Base-by-base conservation (phyloP, 2,888 invertebrate species). In the Agrotis puta region DNA sequence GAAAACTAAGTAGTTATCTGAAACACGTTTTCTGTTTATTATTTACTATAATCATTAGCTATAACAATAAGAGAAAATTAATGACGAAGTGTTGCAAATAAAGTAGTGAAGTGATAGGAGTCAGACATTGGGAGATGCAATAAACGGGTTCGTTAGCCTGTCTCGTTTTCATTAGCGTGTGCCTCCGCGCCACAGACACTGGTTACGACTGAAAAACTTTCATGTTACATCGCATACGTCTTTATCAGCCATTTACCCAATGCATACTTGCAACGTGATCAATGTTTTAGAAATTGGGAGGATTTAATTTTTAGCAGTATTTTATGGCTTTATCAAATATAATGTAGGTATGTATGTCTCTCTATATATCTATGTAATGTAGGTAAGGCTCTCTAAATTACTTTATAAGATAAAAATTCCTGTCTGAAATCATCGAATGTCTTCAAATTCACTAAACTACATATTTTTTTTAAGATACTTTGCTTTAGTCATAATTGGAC, bases 91-190 rank as follows among this genome's bases (percentile, higher is more conserved):
- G 47, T 54, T 70, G 45, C n/a, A 62, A 69, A 70, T 70, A 66
- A 68, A 68, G 53, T 77, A 67, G 61, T 64, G 39, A 70, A 70
- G 56, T 69, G 61, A 73, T 80, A 71, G 72, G 62, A 82, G 82
- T 70, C 77, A 75, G 76, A 77, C 77, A 79, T 79, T 85, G 82
- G 83, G 79, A 87, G 85, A 85, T 85, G 84, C 86, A 83, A 84
- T 83, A 85, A 86, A 80, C 87, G 89, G 86, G 95, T 93, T 94
- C 94, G 90, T 90, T 93, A 91, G 83, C 92, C 94, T 92, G 90
- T 93, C 92, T 94, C 94, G 94, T 94, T 94, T 94, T 94, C 94
- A 94, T 91, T 91, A 87, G 91, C 89, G 88, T 85, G 88, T 81
- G 87, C 85, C 82, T 83, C 88, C 16, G 24, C 47, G 47, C 63